phyloP scores from a whole-genome alignment of 2,113 vertebrate species.

The Rhadina sibilatrix region DNA sequence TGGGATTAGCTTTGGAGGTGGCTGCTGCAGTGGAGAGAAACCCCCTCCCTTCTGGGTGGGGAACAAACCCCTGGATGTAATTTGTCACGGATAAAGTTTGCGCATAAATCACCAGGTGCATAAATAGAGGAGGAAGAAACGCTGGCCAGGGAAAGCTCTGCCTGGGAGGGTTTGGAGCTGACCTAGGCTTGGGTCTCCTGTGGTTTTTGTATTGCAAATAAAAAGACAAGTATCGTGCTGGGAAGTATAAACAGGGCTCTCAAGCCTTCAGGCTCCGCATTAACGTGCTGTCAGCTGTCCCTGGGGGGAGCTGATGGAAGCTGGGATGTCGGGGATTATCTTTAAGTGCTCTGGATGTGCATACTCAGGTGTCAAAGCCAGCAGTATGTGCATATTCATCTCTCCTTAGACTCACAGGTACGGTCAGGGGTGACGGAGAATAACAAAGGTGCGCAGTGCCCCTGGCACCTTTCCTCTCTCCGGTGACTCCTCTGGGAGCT shows the following conservation, averaged over 20 bases:
- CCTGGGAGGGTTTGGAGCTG: background rate
- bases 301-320: background rate
- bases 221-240: background rate
- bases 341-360: accelerated
- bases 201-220: background rate
- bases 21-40: background rate
- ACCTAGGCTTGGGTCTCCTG: background rate
- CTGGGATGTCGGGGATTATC: background rate
- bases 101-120: conserved; percentile 6
- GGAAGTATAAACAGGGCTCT: background rate
- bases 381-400: accelerated
- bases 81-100: background rate
- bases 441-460: background rate
- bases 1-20: background rate
- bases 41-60: conserved; percentile 9
- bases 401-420: accelerated
- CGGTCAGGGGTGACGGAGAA: background rate
- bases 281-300: background rate
- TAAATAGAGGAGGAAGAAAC: background rate
- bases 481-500: background rate
- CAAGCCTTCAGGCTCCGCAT: background rate
- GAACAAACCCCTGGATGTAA: background rate
- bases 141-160: background rate
- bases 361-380: accelerated
- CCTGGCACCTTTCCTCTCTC: background rate